Conservation (phyloP, 2,113 vertebrate species). For the Pardalotus punctatus region DNA sequence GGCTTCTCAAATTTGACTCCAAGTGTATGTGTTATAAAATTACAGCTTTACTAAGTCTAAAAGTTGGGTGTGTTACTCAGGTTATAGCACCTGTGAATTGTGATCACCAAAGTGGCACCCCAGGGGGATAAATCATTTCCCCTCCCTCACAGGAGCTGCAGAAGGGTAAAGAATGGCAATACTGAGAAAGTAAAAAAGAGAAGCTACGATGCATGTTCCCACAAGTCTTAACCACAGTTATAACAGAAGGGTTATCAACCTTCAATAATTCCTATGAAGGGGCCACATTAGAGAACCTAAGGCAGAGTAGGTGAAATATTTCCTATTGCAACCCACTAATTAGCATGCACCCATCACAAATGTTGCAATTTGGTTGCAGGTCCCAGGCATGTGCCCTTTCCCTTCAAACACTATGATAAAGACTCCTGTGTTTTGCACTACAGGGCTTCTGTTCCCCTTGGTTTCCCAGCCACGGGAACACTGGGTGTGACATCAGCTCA, state of each 20-base stretch:
- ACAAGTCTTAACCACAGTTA: not conserved
- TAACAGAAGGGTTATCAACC: not conserved
- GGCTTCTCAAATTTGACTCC: not conserved
- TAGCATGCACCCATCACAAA: not conserved
- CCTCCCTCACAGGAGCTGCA: not conserved
- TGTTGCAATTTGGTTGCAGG: not conserved
- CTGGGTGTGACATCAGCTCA: not conserved
- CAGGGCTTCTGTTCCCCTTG: not conserved
- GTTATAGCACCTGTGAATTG: rapidly evolving
- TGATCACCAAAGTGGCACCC: not conserved
- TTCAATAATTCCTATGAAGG: not conserved
- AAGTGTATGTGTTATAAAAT: not conserved
- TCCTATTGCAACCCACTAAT: not conserved
- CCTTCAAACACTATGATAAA: not conserved
- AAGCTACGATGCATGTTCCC: not conserved
- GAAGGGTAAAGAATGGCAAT: not conserved
- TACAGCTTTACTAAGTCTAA: not conserved
- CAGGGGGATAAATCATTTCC: not conserved
- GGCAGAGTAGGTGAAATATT: not conserved
- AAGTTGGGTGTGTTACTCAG: not conserved
- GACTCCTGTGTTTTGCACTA: not conserved
- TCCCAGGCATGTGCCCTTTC: not conserved
- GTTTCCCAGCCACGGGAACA: not conserved
- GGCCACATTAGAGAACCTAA: not conserved
- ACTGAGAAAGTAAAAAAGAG: not conserved